Conservation (phyloP, 2,888 invertebrate genomes). For the Coremacera marginata region DNA sequence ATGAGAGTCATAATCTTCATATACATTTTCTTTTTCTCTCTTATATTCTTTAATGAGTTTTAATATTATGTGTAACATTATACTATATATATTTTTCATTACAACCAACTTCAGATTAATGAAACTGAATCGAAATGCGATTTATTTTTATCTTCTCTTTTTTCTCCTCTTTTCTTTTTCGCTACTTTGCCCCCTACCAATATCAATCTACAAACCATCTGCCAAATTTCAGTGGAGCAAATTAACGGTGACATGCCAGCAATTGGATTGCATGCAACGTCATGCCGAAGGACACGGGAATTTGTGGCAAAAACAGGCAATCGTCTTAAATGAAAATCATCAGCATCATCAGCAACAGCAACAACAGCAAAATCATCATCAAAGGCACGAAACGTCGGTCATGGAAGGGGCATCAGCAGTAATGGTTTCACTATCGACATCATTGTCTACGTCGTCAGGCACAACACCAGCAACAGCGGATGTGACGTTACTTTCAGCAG, state of each 20-base stretch:
- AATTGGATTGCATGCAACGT: slow-evolving; percentile 69
- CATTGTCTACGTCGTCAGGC: slow-evolving; percentile 48
- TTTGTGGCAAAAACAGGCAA: slow-evolving; percentile 69
- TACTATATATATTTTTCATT: too few relatives aligned
- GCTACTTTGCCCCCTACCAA: slow-evolving; percentile 9
- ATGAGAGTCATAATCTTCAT: too few relatives aligned
- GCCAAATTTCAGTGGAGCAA: slow-evolving; percentile 64
- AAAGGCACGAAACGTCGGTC: slow-evolving; percentile 46
- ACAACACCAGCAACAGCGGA: slow-evolving; percentile 13
- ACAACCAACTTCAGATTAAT: too few relatives aligned
- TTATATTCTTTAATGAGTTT: background rate
- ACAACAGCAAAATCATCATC: slow-evolving; percentile 48
- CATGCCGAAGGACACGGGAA: slow-evolving; percentile 69
- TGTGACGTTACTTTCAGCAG: slow-evolving; percentile 14
- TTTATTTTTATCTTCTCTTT: background rate
- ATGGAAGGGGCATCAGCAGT: slow-evolving; percentile 30
- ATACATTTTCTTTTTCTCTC: too few relatives aligned
- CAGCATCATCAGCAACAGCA: slow-evolving; percentile 47
- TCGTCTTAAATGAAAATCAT: slow-evolving; percentile 66
- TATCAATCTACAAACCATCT: too few relatives aligned
- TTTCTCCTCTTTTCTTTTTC: background rate
- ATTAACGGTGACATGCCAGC: slow-evolving; percentile 68
- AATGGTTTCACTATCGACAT: slow-evolving; percentile 46
- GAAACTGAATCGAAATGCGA: background rate
- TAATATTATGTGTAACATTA: background rate